These are phyloP conservation scores for Eucidaris tribuloides DNA, from an alignment of 35 echinoderm and acorn worm species.

Conservation along the genomic window DNA sequence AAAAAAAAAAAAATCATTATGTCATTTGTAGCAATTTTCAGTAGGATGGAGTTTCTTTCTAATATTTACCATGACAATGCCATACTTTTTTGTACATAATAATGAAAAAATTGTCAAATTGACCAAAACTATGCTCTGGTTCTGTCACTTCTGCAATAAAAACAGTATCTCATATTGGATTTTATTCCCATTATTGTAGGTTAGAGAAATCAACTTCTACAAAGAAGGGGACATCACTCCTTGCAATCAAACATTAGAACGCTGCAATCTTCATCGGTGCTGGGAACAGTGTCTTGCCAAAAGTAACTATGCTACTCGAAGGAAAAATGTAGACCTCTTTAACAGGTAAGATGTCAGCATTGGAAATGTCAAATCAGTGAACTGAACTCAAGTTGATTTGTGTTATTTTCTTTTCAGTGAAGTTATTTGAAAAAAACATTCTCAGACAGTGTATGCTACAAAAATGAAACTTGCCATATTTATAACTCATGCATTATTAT, in stretches of 20 bases:
- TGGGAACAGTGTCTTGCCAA: constrained; percentile 48
- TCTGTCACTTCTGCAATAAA: too few species aligned
- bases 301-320: constrained; percentile 44
- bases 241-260: constrained; percentile 26
- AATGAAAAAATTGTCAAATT: too few species aligned
- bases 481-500: not conserved
- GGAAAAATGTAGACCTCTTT: constrained; percentile 35
- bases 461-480: not conserved
- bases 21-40: too few species aligned
- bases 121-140: too few species aligned
- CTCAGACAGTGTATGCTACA: not conserved
- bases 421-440: not conserved
- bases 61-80: too few species aligned
- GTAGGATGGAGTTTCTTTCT: too few species aligned
- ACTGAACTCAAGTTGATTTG: not conserved
- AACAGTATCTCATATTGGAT: too few species aligned
- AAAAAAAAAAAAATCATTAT: too few species aligned
- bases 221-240: constrained; percentile 42
- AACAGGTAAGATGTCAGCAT: constrained; percentile 43
- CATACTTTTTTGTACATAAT: too few species aligned
- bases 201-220: constrained; percentile 57
- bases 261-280: constrained; percentile 21
- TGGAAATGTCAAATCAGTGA: not conserved
- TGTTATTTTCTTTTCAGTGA: not conserved
- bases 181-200: too few species aligned